Percentiles rank a stretch among this genome's conserved stretches.
These are phyloP conservation scores for Aselliscus stoliczkanus DNA, from an alignment of 2,797 vertebrate species.

Conservation along the genomic window DNA sequence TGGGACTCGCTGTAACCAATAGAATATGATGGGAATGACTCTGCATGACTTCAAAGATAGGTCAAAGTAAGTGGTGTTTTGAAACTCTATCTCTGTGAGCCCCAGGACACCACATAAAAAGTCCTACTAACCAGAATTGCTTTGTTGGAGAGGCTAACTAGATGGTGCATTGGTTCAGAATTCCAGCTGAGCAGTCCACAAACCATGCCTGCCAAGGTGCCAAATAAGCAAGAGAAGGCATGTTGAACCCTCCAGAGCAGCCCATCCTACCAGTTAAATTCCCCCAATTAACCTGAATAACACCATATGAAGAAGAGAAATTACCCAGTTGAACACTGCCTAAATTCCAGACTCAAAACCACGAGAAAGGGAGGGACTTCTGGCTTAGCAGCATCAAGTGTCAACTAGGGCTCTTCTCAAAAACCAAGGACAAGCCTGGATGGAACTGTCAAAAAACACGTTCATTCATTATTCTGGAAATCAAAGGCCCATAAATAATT, in stretches of 20 bases:
- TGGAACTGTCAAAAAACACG: not conserved
- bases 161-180: not conserved
- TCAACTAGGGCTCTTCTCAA: not conserved
- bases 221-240: not conserved
- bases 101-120: not conserved
- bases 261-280: not conserved
- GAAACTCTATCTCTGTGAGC: not conserved
- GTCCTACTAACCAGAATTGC: not conserved
- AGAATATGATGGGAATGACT: not conserved
- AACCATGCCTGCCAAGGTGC: not conserved
- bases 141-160: not conserved
- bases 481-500: not conserved
- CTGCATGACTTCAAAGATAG: not conserved
- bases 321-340: not conserved
- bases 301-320: not conserved
- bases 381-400: not conserved
- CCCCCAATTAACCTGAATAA: not conserved
- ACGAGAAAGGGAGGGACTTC: not conserved
- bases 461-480: no score
- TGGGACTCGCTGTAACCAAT: not conserved
- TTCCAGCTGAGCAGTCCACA: not conserved
- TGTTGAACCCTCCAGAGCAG: not conserved
- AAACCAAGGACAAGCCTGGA: not conserved
- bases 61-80: not conserved
- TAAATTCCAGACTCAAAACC: not conserved